Percentiles rank a stretch among this genome's conserved stretches.
phyloP scores from a whole-genome alignment of 2,113 vertebrate species.

The Cebus imitator region DNA sequence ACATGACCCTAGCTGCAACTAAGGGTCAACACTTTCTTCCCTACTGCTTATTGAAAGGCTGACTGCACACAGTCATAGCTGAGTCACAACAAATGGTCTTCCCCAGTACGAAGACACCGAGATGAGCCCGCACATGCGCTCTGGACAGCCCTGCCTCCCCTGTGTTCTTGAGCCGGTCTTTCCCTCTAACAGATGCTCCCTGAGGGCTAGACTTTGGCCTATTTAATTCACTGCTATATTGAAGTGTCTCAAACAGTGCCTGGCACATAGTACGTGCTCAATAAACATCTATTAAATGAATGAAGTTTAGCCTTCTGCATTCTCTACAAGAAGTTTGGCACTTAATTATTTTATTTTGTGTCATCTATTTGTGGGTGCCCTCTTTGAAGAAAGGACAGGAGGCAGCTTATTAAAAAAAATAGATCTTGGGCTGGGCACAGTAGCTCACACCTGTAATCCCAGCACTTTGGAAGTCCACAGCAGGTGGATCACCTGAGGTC shows the following conservation, averaged over 20 bases:
- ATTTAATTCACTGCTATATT: rapidly evolving
- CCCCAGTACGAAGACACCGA: rapidly evolving
- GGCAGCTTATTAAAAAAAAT: not conserved
- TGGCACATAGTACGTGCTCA: not conserved
- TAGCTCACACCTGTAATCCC: not conserved
- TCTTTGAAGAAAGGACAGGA: not conserved
- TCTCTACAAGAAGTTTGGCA: not conserved
- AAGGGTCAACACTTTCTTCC: not conserved
- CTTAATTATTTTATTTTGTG: not conserved
- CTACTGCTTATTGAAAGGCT: not conserved
- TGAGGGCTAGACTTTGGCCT: not conserved
- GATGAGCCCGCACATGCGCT: not conserved
- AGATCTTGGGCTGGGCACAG: not conserved
- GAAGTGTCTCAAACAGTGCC: not conserved
- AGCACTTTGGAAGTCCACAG: not conserved
- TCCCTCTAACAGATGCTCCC: not conserved
- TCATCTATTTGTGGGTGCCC: not conserved
- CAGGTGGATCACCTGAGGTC: not conserved
- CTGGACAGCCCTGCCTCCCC: rapidly evolving
- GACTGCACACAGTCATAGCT: not conserved
- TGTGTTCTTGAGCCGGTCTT: not conserved
- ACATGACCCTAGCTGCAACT: not conserved
- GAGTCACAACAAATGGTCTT: not conserved
- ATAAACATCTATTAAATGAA: not conserved
- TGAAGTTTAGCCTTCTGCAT: not conserved